phyloP scores from a whole-genome alignment of 2,113 vertebrate species.

The Hyperoodon ampullatus region DNA sequence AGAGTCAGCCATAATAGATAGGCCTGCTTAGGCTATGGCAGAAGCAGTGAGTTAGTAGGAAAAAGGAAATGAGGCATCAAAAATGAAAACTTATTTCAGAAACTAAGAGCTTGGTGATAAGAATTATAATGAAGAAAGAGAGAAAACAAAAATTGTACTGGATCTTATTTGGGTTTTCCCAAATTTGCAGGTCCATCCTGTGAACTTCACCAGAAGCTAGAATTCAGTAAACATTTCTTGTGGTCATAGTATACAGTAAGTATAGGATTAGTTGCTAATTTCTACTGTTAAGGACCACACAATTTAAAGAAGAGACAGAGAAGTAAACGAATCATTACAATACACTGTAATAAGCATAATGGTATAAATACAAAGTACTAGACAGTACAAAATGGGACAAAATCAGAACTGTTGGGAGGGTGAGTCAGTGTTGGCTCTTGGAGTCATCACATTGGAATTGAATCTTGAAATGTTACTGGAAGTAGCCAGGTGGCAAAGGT shows the following conservation, averaged over 20 bases:
- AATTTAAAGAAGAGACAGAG: not conserved
- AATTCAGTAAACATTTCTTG: not conserved
- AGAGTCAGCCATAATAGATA: not conserved
- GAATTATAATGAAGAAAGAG: not conserved
- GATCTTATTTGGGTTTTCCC: not conserved
- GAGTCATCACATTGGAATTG: not conserved
- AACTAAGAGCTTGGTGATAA: not conserved
- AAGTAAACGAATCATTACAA: not conserved
- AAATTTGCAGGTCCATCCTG: not conserved
- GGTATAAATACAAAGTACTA: not conserved
- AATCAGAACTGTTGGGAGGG: not conserved
- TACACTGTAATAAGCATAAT: not conserved
- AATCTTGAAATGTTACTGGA: not conserved
- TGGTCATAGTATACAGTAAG: not conserved
- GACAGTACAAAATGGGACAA: not conserved
- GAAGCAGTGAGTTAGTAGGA: not conserved
- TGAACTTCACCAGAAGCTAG: not conserved
- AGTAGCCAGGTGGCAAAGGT: not conserved
- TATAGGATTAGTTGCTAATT: not conserved
- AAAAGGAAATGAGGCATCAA: not conserved
- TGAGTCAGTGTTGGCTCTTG: not conserved
- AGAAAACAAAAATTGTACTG: not conserved
- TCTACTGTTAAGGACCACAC: not conserved
- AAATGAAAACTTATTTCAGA: conserved; percentile 20
- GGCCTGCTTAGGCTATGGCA: not conserved